phyloP scores from a whole-genome alignment of 2,888 invertebrate species.

The Drosophila recens region DNA sequence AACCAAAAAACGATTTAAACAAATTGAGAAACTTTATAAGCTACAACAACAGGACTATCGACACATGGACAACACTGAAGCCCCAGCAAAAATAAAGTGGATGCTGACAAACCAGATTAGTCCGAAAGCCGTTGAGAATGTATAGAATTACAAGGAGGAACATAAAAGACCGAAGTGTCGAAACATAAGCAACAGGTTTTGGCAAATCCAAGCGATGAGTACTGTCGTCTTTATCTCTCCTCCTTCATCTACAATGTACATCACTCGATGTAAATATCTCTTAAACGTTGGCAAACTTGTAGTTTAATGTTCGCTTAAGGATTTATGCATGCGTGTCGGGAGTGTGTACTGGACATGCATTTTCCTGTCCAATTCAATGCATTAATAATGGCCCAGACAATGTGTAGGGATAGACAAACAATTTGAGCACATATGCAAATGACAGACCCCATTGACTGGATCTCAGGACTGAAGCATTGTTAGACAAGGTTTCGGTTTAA shows the following conservation, averaged over 20 bases:
- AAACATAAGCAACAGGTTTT: conserved; percentile 34
- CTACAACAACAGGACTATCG: background rate
- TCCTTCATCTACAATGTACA: background rate
- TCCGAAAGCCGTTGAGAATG: conserved; percentile 23
- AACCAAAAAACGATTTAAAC: conserved; percentile 8
- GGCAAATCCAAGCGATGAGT: background rate
- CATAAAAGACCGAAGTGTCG: conserved; percentile 25
- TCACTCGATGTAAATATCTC: conserved; percentile 5
- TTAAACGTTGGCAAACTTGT: conserved; percentile 28
- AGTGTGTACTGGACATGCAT: conserved; percentile 33
- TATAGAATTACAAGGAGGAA: conserved; percentile 24
- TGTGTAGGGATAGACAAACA: conserved; percentile 17
- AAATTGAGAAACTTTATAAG: conserved; percentile 27
- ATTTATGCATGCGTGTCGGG: conserved; percentile 26
- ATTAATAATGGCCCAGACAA: conserved; percentile 46
- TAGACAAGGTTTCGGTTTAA: conserved; percentile 3
- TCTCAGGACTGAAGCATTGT: background rate
- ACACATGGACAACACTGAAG: conserved; percentile 24
- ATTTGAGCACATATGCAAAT: conserved; percentile 16
- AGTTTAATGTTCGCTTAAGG: conserved; percentile 14
- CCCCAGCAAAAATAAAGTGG: conserved; percentile 1
- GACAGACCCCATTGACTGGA: conserved; percentile 22
- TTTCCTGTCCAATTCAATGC: conserved; percentile 45
- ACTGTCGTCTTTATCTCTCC: background rate
- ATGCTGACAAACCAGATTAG: conserved; percentile 28